phyloP scores from a whole-genome alignment of 2,888 invertebrate genomes.

The Choristoneura rosaceana region DNA sequence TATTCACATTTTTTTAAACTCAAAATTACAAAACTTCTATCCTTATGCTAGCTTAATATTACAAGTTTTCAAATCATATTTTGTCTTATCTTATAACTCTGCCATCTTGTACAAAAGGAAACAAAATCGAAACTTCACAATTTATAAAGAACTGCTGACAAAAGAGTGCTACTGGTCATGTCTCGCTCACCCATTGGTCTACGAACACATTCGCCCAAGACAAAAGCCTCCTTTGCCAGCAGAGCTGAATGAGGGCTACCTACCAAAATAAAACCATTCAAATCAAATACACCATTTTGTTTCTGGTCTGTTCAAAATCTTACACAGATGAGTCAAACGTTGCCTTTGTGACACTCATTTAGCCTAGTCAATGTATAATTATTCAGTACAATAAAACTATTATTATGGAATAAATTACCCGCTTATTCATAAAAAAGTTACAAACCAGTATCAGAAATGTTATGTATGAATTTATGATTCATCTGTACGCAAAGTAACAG shows the following conservation, averaged over 20 bases:
- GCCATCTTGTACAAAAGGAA: slow-evolving; percentile 14
- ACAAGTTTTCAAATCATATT: slow-evolving; percentile 28
- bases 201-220: not conserved
- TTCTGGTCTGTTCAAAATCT: not conserved
- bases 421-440: no score
- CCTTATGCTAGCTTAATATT: slow-evolving; percentile 27
- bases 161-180: no score
- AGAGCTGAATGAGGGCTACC: not conserved
- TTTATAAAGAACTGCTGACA: not conserved
- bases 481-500: not conserved
- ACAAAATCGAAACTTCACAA: slow-evolving; percentile 12
- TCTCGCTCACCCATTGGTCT: no score
- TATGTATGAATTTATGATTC: not conserved
- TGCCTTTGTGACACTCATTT: no score
- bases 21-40: slow-evolving; percentile 42
- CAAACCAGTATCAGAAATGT: no score
- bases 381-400: not conserved
- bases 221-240: not conserved
- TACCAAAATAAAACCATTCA: not conserved
- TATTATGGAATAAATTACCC: not conserved
- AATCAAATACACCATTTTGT: no score
- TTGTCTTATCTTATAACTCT: slow-evolving; percentile 20
- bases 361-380: no score
- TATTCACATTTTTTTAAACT: slow-evolving; percentile 22
- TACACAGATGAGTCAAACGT: no score